These are phyloP conservation scores for Petrocephalus microphthalmus DNA, from an alignment of 2,113 vertebrate genomes.

Conservation along the genomic window DNA sequence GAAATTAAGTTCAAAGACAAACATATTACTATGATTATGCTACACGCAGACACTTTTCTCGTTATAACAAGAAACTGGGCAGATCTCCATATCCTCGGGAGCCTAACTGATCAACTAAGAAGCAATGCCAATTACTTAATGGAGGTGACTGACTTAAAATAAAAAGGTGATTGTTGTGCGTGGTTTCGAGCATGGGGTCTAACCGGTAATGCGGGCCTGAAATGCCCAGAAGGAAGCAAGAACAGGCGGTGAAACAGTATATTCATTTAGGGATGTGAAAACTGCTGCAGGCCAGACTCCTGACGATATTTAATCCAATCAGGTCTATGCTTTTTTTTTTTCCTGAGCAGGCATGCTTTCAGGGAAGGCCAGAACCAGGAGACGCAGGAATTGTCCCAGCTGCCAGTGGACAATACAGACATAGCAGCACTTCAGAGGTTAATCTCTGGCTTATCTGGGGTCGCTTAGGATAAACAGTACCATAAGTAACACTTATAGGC, in stretches of 20 bases:
- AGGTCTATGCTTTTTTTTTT: background rate
- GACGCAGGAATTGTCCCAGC: constrained; percentile 52
- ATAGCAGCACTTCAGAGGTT: constrained; percentile 50
- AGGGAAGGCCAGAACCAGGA: constrained; percentile 43
- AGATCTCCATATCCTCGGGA: background rate
- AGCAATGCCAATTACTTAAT: background rate
- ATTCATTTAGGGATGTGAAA: background rate
- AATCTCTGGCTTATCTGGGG: constrained; percentile 33
- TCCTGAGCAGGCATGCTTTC: constrained; percentile 39
- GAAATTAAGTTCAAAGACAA: background rate
- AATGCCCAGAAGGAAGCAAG: background rate
- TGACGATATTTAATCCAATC: background rate
- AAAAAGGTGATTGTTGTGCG: background rate
- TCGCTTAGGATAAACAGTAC: constrained; percentile 35
- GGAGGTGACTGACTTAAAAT: background rate
- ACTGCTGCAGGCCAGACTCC: background rate
- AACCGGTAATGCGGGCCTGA: background rate
- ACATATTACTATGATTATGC: background rate
- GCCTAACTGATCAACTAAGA: background rate
- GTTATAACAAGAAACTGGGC: background rate
- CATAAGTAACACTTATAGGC: constrained; percentile 3
- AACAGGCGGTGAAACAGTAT: background rate
- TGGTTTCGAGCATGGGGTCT: background rate
- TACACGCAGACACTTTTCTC: background rate
- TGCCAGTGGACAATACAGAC: constrained; percentile 49